Percentiles rank a stretch among this genome's conserved stretches.
phyloP scores from a whole-genome alignment of 2,797 vertebrate species.

The Natrix natrix region DNA sequence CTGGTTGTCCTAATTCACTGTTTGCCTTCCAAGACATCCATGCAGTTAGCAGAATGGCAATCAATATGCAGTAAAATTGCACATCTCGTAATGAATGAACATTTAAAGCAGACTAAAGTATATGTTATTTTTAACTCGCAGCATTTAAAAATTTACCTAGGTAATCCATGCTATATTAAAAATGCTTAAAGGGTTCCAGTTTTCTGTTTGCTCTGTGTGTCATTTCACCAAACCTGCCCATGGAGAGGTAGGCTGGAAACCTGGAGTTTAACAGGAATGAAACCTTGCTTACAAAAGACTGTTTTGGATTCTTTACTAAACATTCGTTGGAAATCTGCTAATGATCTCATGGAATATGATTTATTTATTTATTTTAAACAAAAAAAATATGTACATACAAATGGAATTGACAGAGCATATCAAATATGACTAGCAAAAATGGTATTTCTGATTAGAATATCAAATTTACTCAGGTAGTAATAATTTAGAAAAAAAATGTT shows the following conservation, averaged over 20 bases:
- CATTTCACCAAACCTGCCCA: not conserved
- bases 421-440: not conserved
- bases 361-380: not conserved
- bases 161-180: not conserved
- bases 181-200: not conserved
- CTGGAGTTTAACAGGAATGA: not conserved
- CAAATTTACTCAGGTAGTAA: not conserved
- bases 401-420: not conserved
- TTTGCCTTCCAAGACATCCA: not conserved
- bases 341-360: not conserved
- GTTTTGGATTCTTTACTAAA: not conserved
- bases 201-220: not conserved
- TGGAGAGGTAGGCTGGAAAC: not conserved
- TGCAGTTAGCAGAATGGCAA: not conserved
- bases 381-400: not conserved
- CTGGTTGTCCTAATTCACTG: not conserved
- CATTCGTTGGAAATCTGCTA: not conserved
- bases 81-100: not conserved
- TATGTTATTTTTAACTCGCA: not conserved
- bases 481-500: not conserved
- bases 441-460: not conserved
- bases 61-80: not conserved
- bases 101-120: not conserved
- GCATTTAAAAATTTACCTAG: not conserved
- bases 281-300: not conserved